Conservation (phyloP, 2,113 vertebrate genomes). For the Merops nubicus region DNA sequence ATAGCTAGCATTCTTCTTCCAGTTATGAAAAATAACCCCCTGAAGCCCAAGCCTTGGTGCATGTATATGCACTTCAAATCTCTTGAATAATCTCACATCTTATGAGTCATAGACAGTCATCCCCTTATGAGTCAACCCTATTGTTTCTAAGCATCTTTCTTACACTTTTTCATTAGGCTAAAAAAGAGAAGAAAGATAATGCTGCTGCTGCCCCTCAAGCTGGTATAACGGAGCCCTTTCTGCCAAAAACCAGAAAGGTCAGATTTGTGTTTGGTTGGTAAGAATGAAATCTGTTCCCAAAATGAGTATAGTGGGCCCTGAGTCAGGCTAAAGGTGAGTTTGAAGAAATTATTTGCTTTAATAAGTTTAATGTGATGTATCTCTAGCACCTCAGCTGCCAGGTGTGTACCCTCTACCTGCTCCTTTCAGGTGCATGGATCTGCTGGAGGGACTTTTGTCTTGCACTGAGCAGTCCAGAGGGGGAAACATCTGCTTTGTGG, state of each 20-base stretch:
- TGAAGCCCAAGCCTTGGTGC: not conserved
- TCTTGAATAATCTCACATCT: not conserved
- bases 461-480: not conserved
- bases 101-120: constrained; percentile 22
- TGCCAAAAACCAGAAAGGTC: not conserved
- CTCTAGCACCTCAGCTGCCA: not conserved
- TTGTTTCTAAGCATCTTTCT: constrained; percentile 16
- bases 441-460: not conserved
- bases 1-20: not conserved
- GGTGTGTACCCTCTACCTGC: not conserved
- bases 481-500: not conserved
- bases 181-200: constrained; percentile 16
- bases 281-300: not conserved
- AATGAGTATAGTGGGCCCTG: not conserved
- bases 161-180: not conserved
- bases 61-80: not conserved
- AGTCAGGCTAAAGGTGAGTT: not conserved
- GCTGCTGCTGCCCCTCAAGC: not conserved
- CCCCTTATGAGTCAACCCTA: constrained; percentile 11
- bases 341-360: not conserved
- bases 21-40: not conserved
- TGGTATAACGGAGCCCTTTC: not conserved
- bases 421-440: not conserved
- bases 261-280: not conserved
- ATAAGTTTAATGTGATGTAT: not conserved